phyloP scores from a whole-genome alignment of 2,797 vertebrate genomes.

The Brachymystax lenok region DNA sequence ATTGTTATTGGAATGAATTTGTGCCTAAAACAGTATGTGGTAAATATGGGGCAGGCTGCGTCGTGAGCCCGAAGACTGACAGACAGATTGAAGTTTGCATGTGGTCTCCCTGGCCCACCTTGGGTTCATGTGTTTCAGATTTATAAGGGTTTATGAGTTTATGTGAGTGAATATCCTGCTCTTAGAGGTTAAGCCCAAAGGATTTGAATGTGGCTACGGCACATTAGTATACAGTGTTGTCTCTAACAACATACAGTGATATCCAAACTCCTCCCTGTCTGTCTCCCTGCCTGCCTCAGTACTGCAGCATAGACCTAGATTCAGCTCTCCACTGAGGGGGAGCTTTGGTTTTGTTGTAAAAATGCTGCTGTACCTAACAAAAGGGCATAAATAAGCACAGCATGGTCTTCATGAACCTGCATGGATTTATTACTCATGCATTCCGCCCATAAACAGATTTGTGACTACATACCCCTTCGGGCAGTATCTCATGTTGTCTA shows the following conservation, averaged over 20 bases:
- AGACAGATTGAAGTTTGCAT: conserved; percentile 66
- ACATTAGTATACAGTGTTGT: conserved; percentile 5
- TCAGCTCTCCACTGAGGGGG: neutral
- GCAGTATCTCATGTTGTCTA: conserved; percentile 30
- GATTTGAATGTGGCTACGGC: conserved; percentile 53
- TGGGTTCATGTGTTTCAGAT: conserved; percentile 63
- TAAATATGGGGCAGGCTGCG: conserved; percentile 17
- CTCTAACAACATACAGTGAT: neutral
- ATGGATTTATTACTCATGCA: conserved; percentile 32
- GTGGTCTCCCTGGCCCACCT: conserved; percentile 30
- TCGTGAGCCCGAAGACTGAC: conserved; percentile 36
- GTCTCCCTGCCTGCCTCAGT: neutral
- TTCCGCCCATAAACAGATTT: conserved; percentile 44
- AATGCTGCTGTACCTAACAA: conserved; percentile 23
- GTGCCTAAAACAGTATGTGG: conserved; percentile 14
- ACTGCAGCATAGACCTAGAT: neutral
- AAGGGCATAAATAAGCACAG: conserved; percentile 28
- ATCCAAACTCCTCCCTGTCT: neutral
- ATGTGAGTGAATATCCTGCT: conserved; percentile 60
- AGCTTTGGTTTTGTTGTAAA: conserved; percentile 25
- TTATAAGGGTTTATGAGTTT: conserved; percentile 63
- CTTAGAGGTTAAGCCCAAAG: conserved; percentile 66
- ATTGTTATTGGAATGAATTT: conserved; percentile 3
- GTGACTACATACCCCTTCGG: conserved; percentile 9
- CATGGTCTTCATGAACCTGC: conserved; percentile 13